A percentile compares a stretch with the other conserved stretches of the same genome.
phyloP scores from a whole-genome alignment of 2,113 vertebrate species.

The Tamias sibiricus region DNA sequence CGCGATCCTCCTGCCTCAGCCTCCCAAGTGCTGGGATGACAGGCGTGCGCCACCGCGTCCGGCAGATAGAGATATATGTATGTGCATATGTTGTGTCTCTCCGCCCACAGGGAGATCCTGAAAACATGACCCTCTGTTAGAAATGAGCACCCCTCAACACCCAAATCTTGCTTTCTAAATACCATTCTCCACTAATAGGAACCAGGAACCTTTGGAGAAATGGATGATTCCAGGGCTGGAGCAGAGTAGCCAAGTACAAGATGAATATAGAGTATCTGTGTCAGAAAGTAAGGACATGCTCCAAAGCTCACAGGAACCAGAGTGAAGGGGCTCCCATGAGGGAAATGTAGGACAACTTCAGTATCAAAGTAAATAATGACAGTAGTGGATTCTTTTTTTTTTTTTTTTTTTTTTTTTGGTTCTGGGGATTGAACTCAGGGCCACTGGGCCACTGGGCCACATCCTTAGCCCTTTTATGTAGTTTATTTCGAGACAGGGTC shows the following conservation, averaged over 20 bases:
- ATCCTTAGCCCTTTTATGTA: too few species aligned
- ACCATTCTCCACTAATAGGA: not conserved
- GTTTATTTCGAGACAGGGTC: too few species aligned
- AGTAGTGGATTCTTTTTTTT: not conserved
- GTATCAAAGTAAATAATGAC: constrained; percentile 20
- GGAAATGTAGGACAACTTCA: not conserved
- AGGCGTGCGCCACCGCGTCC: too few species aligned
- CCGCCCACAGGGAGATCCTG: not conserved
- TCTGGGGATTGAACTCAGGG: too few species aligned
- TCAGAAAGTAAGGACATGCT: not conserved
- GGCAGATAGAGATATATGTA: not conserved
- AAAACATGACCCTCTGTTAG: not conserved
- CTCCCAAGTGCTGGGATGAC: too few species aligned
- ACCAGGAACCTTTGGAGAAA: not conserved
- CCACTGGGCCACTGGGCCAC: too few species aligned
- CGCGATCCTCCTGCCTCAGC: too few species aligned
- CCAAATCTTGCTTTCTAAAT: not conserved
- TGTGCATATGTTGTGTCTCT: not conserved
- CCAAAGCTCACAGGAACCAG: not conserved
- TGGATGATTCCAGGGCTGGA: not conserved
- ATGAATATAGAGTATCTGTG: not conserved
- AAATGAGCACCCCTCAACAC: not conserved
- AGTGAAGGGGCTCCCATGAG: not conserved
- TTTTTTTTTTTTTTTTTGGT: too few species aligned
- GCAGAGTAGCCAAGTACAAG: not conserved